These are phyloP conservation scores for Trichogramma dendrolimi DNA, from an alignment of 2,888 invertebrate genomes.

Conservation along the genomic window DNA sequence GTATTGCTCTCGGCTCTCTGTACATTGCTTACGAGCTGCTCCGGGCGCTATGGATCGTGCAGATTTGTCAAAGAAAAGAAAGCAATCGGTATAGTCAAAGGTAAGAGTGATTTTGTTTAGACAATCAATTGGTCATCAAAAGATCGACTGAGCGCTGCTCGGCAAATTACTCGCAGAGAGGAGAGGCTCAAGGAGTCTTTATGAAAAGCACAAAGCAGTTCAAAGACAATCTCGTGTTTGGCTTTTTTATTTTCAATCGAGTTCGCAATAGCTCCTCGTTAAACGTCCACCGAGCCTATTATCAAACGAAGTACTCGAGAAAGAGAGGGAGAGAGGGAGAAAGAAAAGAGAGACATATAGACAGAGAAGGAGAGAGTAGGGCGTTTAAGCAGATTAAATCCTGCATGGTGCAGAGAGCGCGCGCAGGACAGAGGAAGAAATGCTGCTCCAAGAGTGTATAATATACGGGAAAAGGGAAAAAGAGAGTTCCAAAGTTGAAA, in stretches of 20 bases:
- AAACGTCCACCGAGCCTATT: background rate
- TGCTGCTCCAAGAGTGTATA: too few relatives aligned
- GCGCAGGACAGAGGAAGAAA: background rate
- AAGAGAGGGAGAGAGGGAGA: too few relatives aligned
- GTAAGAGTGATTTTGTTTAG: too few relatives aligned
- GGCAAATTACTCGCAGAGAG: too few relatives aligned
- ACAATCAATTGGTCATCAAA: background rate
- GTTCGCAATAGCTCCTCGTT: background rate
- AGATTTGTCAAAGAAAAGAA: too few relatives aligned
- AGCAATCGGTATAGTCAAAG: too few relatives aligned
- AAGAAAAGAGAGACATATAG: too few relatives aligned
- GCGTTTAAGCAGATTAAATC: slow-evolving; percentile 17
- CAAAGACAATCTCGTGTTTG: background rate
- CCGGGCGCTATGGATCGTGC: too few relatives aligned
- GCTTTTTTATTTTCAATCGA: background rate
- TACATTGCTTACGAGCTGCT: too few relatives aligned
- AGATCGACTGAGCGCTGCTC: background rate
- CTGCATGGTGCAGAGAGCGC: background rate
- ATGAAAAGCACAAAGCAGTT: background rate
- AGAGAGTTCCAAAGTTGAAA: background rate
- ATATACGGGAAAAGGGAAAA: too few relatives aligned
- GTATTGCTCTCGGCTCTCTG: too few relatives aligned
- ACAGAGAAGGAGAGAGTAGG: background rate
- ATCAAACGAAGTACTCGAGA: slow-evolving; percentile 5
- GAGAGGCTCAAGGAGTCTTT: too few relatives aligned